Evolutionary conservation across 2,113 vertebrate genomes (phyloP).

Genomic region (Vidua chalybeata): DNA sequence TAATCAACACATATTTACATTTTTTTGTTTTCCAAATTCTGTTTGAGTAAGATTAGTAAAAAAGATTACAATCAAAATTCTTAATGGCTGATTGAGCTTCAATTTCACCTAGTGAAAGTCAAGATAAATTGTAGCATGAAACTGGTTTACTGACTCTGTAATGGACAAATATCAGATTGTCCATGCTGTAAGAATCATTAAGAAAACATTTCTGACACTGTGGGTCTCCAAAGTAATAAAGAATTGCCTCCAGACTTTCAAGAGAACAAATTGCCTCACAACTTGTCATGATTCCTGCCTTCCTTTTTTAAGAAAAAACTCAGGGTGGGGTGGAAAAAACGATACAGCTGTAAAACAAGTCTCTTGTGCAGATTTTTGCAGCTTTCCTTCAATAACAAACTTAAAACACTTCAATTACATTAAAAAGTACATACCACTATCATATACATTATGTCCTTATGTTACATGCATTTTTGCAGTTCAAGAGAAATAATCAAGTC

Average conservation of each 20-base stretch:
- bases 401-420: not conserved
- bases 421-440: not conserved
- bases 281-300: not conserved
- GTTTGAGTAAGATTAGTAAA: not conserved
- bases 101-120: not conserved
- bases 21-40: not conserved
- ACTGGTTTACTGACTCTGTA: not conserved
- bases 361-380: not conserved
- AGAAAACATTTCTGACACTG: not conserved
- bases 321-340: fast-evolving
- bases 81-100: not conserved
- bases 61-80: not conserved
- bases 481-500: not conserved
- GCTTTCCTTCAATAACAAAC: not conserved
- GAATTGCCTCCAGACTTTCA: not conserved
- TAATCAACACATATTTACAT: not conserved
- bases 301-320: not conserved
- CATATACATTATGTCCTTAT: not conserved
- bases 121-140: not conserved
- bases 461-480: not conserved
- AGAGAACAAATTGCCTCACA: not conserved
- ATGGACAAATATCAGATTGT: not conserved
- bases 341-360: not conserved
- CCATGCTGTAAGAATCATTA: not conserved
- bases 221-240: not conserved